Evolutionary conservation across 2,888 invertebrate genomes (phyloP).

Genomic region (Nasonia oneida): DNA sequence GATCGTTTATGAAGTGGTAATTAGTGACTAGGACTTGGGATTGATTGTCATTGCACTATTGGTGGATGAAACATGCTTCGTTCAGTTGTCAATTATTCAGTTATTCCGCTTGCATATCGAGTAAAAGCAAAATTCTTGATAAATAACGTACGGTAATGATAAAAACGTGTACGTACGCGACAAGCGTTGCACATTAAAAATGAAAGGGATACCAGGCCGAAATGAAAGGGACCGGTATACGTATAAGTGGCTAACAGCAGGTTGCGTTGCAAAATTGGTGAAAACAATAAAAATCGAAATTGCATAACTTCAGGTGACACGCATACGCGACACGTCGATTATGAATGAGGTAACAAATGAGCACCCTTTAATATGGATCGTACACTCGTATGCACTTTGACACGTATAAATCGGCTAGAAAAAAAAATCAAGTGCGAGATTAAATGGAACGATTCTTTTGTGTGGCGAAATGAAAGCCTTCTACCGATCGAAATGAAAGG

Average conservation of each 20-base stretch:
- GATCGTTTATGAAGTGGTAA: background rate
- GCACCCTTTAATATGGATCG: background rate
- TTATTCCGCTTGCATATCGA: no score
- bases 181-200: background rate
- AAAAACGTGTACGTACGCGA: background rate
- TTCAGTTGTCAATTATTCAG: background rate
- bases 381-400: background rate
- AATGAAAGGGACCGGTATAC: background rate
- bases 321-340: background rate
- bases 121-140: background rate
- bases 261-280: background rate
- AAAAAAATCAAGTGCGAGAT: background rate
- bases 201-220: background rate
- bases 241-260: background rate
- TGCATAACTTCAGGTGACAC: background rate
- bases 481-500: background rate
- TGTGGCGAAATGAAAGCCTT: background rate
- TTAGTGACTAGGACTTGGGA: background rate
- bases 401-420: background rate
- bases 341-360: background rate
- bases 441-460: background rate
- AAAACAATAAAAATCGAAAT: slow-evolving; percentile 1
- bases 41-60: background rate
- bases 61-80: background rate
- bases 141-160: background rate